Conservation (phyloP, 2,797 vertebrate genomes). For the Eremophila alpestris region DNA sequence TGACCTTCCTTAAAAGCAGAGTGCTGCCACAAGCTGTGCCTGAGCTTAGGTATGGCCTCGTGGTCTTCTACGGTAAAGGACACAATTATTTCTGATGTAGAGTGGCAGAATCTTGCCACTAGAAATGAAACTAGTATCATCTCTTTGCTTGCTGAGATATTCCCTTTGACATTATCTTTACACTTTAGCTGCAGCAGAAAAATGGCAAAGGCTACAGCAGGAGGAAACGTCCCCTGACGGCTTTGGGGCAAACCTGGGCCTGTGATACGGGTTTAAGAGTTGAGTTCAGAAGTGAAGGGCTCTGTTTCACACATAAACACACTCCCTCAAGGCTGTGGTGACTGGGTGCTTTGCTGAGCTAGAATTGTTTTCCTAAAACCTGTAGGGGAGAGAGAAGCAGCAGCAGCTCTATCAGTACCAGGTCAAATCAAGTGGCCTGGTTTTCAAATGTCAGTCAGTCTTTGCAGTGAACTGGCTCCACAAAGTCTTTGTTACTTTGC, state of each 20-base stretch:
- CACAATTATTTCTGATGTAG: background rate
- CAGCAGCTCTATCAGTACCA: background rate
- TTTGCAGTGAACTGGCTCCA: background rate
- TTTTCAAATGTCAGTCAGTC: background rate
- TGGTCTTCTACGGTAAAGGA: background rate
- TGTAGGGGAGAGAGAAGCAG: background rate
- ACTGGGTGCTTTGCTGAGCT: background rate
- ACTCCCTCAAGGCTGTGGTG: background rate
- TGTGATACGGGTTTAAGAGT: background rate
- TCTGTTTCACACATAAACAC: background rate
- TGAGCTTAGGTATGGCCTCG: background rate
- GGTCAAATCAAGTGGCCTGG: background rate
- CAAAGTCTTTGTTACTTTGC: background rate
- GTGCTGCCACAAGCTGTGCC: background rate
- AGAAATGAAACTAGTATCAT: background rate
- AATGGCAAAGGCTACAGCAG: background rate
- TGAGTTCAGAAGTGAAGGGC: background rate
- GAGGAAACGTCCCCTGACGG: fast-evolving
- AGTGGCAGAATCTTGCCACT: constrained; percentile 38
- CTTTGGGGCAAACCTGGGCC: background rate
- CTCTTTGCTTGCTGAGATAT: background rate
- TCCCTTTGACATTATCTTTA: constrained; percentile 20
- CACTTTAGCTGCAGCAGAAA: background rate
- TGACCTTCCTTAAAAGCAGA: background rate
- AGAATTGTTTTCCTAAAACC: background rate